A percentile compares a stretch with the other conserved stretches of the same genome.
These are phyloP conservation scores for Chelon labrosus DNA, from an alignment of 2,797 vertebrate genomes.

Conservation along the genomic window DNA sequence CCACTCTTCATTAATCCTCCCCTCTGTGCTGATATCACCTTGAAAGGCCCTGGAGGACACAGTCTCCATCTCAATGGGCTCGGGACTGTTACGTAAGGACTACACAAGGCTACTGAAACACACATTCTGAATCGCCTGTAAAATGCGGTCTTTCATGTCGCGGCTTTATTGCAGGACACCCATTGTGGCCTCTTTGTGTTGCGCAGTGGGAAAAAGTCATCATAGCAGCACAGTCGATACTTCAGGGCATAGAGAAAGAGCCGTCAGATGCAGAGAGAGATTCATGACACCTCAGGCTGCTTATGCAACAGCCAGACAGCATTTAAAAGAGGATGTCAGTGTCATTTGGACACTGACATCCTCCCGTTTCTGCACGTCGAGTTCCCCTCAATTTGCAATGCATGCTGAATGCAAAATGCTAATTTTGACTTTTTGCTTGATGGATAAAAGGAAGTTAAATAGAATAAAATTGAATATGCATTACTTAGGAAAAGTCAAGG, in stretches of 20 bases:
- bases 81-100: slow-evolving; percentile 56
- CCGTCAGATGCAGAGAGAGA: not conserved
- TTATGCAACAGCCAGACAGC: slow-evolving; percentile 24
- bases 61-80: slow-evolving; percentile 28
- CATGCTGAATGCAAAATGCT: not conserved
- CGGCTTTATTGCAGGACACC: slow-evolving; percentile 34
- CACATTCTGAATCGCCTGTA: slow-evolving; percentile 18
- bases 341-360: not conserved
- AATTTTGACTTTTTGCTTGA: not conserved
- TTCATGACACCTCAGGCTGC: slow-evolving; percentile 12
- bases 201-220: slow-evolving; percentile 35
- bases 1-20: slow-evolving; percentile 17
- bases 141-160: slow-evolving; percentile 36
- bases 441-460: not conserved
- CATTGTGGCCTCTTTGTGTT: slow-evolving; percentile 34
- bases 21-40: slow-evolving; percentile 53
- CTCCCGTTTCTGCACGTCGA: not conserved
- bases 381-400: not conserved
- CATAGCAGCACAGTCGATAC: slow-evolving; percentile 27
- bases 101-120: slow-evolving; percentile 29
- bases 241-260: slow-evolving; percentile 28
- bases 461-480: not conserved
- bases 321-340: slow-evolving; percentile 17
- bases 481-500: too few relatives aligned
- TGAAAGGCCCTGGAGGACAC: slow-evolving; percentile 58